These are phyloP conservation scores for Chelonia mydas DNA, from an alignment of 2,797 vertebrate species.

Conservation along the genomic window DNA sequence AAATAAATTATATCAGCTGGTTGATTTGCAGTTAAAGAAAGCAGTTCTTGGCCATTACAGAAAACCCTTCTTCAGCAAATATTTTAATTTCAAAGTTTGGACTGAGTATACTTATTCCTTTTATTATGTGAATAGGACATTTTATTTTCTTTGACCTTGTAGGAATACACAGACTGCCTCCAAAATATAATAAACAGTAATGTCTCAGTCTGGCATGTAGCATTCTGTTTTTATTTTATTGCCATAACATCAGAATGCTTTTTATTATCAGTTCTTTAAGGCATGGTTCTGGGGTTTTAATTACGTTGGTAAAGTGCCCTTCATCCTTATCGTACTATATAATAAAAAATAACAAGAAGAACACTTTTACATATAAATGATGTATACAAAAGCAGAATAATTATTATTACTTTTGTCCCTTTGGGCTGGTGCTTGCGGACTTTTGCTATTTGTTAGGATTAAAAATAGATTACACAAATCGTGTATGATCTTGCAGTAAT, in stretches of 20 bases:
- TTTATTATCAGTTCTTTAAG: background rate
- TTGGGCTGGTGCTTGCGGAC: accelerated
- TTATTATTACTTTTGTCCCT: background rate
- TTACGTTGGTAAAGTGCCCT: background rate
- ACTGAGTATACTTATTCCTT: background rate
- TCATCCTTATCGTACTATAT: background rate
- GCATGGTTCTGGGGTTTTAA: background rate
- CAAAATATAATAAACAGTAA: background rate
- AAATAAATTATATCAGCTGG: background rate
- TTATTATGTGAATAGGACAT: background rate
- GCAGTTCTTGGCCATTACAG: background rate
- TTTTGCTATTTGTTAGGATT: background rate
- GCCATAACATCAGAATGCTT: background rate
- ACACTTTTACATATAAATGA: background rate
- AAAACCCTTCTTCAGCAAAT: background rate
- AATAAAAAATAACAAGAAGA: background rate
- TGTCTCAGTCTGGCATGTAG: background rate
- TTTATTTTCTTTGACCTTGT: background rate
- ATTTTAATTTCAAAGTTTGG: background rate
- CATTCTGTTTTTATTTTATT: background rate
- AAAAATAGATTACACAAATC: background rate
- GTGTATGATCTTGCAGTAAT: background rate
- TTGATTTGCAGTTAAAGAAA: background rate
- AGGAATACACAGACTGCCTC: background rate
- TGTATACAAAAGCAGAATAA: background rate